Evolutionary conservation across 2,113 vertebrate species (phyloP), one percentile per base, ranked within the genome.

Genomic region (Narcine bancroftii): DNA sequence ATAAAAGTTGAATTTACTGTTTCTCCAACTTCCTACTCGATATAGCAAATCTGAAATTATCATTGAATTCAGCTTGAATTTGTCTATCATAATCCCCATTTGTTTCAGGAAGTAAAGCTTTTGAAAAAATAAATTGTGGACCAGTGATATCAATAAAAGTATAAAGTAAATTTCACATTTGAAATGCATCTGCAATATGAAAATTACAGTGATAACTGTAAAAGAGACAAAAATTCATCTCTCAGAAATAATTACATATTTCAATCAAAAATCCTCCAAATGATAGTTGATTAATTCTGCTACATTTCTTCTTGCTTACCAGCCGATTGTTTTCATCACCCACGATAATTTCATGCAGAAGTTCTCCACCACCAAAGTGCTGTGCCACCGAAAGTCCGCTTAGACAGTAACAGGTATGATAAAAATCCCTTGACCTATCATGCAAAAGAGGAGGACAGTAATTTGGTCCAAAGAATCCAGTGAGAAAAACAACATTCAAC

Each of bases 381-480:
- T 99, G 99, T 0, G 99, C 98, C 36, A 99, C 93, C 36, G 99
- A 98, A 92, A 99, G 95, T 2, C 99, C 99, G 0, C 99, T 99
- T 94, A 99, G 95, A 94, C 99, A 99, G 95, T 99, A 99, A 94
- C 99, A 99, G 0, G 98, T 99, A 95, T 99, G 99, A 95, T 99
- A 99, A 93, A 99, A 99, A 93, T 99, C 99, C 92, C 98, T 96
- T 1, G 98, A 98, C 93, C 99, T 99, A 94, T 2, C 45, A 6
- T 60, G 2, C 89, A 50, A 45, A 93, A 29, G 47, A 39, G n/a
- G 13, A 60, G 3, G 71, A 50, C 1, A 19, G 26, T 53, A 24
- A 33, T 50, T 81, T 81, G 45, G 13, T 83, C 47, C 26, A 56
- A 3, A 9, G 33, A 83, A 83, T 7, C 47, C 45, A 26, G 1